Conservation (phyloP, 2,888 invertebrate species). For the Alloplasta piceator region DNA sequence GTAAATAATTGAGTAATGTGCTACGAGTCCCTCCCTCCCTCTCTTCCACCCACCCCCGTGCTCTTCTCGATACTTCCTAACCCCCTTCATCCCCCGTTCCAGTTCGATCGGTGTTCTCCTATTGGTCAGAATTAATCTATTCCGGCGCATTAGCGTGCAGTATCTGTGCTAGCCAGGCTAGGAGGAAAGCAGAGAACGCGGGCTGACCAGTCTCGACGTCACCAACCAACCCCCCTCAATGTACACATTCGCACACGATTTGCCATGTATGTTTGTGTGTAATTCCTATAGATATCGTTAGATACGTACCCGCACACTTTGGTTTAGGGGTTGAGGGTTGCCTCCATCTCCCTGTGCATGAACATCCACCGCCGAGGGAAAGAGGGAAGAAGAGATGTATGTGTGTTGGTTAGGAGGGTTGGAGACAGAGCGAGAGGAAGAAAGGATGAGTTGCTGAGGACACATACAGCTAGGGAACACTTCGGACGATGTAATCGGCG, state of each 20-base stretch:
- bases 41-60: neutral
- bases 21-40: slow-evolving; percentile 74
- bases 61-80: neutral
- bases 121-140: slow-evolving; percentile 84
- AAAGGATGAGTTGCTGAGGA: slow-evolving; percentile 38
- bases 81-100: slow-evolving; percentile 44
- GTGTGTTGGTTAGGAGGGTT: slow-evolving; percentile 1
- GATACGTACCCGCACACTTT: slow-evolving; percentile 63
- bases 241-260: neutral
- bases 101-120: slow-evolving; percentile 82
- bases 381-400: slow-evolving; percentile 26
- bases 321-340: slow-evolving; percentile 62
- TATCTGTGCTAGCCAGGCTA: slow-evolving; percentile 76
- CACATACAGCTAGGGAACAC: slow-evolving; percentile 56
- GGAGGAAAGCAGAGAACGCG: slow-evolving; percentile 57
- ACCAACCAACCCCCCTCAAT: slow-evolving; percentile 22
- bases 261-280: slow-evolving; percentile 43
- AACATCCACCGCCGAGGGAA: slow-evolving; percentile 51
- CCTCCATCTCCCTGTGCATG: slow-evolving; percentile 42
- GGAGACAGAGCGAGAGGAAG: slow-evolving; percentile 48
- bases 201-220: slow-evolving; percentile 56
- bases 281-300: slow-evolving; percentile 63
- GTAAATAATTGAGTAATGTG: slow-evolving; percentile 84
- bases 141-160: slow-evolving; percentile 82
- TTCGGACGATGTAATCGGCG: slow-evolving; percentile 62